Percentiles rank a stretch among this genome's conserved stretches.
These are phyloP conservation scores for Melanostoma scalare DNA, from an alignment of 2,888 invertebrate species.

Conservation along the genomic window DNA sequence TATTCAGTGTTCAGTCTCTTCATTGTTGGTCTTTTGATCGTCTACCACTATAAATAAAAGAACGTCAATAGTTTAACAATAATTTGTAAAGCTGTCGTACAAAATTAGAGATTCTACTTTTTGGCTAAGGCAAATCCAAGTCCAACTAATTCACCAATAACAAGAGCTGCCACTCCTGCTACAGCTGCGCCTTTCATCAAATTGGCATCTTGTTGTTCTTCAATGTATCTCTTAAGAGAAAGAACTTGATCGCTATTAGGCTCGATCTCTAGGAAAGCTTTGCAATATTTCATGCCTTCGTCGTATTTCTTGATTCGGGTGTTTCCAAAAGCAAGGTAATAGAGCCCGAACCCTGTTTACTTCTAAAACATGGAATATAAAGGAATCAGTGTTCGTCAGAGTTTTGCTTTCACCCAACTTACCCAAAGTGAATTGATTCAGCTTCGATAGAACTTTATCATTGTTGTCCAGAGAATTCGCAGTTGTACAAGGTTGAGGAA, in stretches of 20 bases:
- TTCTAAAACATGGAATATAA: constrained; percentile 74
- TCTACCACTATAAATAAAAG: constrained; percentile 58
- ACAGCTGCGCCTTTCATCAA: constrained; percentile 94
- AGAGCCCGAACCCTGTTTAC: too few species aligned
- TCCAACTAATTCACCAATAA: constrained; percentile 91
- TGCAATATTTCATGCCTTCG: constrained; percentile 91
- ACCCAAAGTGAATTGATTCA: constrained; percentile 74
- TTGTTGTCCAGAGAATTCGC: neutral
- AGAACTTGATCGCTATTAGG: constrained; percentile 94
- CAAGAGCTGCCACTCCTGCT: constrained; percentile 93
- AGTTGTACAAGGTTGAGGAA: constrained; percentile 2
- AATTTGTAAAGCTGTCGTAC: constrained; percentile 19
- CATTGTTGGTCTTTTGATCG: constrained; percentile 46
- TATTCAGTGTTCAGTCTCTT: constrained; percentile 51
- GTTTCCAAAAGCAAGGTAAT: constrained; percentile 96
- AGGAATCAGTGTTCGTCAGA: constrained; percentile 53
- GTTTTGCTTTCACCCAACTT: constrained; percentile 68
- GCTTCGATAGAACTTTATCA: constrained; percentile 34
- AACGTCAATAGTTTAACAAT: constrained; percentile 33
- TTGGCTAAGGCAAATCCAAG: constrained; percentile 91
- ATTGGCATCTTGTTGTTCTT: constrained; percentile 95
- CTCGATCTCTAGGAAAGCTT: constrained; percentile 91
- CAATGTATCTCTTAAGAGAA: constrained; percentile 90
- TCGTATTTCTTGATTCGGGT: constrained; percentile 96
- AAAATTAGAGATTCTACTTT: constrained; percentile 79